Base-by-base conservation (phyloP, 2,888 invertebrate species). In the Leuctra nigra region DNA sequence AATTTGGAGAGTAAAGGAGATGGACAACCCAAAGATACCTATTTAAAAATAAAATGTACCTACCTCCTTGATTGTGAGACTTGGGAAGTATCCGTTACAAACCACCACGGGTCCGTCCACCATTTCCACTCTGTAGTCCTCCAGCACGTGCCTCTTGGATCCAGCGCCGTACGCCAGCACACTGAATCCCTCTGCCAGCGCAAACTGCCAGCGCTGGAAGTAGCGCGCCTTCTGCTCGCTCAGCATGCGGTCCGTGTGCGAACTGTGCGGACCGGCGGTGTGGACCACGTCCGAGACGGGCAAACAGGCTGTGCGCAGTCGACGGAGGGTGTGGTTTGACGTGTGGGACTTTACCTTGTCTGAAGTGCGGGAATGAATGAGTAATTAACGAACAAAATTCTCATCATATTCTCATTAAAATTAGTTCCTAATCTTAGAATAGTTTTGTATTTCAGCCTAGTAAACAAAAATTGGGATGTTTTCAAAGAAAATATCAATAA, bases 41-140 rank as follows among this genome's bases (percentile, higher is more conserved):
- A n/a, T n/a, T 6, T 3, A 36, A 36, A 36, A 13, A 13, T 18
- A 13, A 44, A 23, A 55, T 36, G 18, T 33, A 56, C 16, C 52
- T 66, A 81, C 80, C 67, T 86, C 88, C 75, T 91, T 93, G 1
- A 92, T 73, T 0, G 90, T 87, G 50, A 95, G 74, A 73, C 91
- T 90, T 1, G 95, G 95, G 68, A 94, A 94, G 72, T 89, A 95
- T 1, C 96, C 96, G 72, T 96, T 93, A 1, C 96, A 75, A 20
- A 92, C 86, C 48, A 96, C 70, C 55, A 89, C 87, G 0, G 87
- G 84, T 64, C 79, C 76, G 25, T 83, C 72, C 1, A 71, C 65
- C 13, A 86, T 69, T 22, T 78, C 71, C 60, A 81, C 74, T 16
- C 72, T 73, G 70, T 96, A 95, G 59, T 82, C 75, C 61, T 87